phyloP scores from a whole-genome alignment of 2,797 vertebrate genomes.

The Anguilla megastoma region DNA sequence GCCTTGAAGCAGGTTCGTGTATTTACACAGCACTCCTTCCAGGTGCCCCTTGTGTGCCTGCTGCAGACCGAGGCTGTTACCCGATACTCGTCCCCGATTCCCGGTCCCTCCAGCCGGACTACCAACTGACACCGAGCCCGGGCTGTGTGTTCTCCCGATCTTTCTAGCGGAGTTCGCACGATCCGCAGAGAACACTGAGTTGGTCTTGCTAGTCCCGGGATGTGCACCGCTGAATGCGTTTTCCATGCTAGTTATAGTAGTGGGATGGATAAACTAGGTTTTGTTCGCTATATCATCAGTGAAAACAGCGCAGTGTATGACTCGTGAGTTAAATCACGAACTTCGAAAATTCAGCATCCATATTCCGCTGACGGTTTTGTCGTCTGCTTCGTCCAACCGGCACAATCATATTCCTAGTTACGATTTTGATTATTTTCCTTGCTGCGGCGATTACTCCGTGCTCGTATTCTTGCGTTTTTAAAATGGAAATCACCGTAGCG shows the following conservation, averaged over 20 bases:
- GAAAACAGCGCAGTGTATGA: slow-evolving; percentile 37
- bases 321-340: slow-evolving; percentile 49
- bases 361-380: slow-evolving; percentile 40
- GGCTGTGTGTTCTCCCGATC: slow-evolving; percentile 60
- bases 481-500: slow-evolving; percentile 50
- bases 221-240: slow-evolving; percentile 67
- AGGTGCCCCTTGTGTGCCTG: slow-evolving; percentile 72
- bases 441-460: slow-evolving; percentile 54
- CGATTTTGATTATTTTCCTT: slow-evolving; percentile 35
- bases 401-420: slow-evolving; percentile 57
- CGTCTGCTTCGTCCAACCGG: slow-evolving; percentile 46
- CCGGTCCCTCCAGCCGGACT: slow-evolving; percentile 60
- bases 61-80: slow-evolving; percentile 62
- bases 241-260: slow-evolving; percentile 71
- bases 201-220: slow-evolving; percentile 58
- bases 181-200: slow-evolving; percentile 54
- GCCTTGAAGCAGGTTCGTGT: slow-evolving; percentile 96
- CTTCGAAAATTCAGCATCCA: slow-evolving; percentile 40
- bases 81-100: slow-evolving; percentile 54
- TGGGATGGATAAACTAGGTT: slow-evolving; percentile 23
- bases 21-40: slow-evolving; percentile 94
- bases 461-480: slow-evolving; percentile 56
- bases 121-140: slow-evolving; percentile 63
- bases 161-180: slow-evolving; percentile 60
- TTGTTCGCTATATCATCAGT: slow-evolving; percentile 53